phyloP scores from a whole-genome alignment of 2,113 vertebrate genomes.

The Nycticorax nycticorax region DNA sequence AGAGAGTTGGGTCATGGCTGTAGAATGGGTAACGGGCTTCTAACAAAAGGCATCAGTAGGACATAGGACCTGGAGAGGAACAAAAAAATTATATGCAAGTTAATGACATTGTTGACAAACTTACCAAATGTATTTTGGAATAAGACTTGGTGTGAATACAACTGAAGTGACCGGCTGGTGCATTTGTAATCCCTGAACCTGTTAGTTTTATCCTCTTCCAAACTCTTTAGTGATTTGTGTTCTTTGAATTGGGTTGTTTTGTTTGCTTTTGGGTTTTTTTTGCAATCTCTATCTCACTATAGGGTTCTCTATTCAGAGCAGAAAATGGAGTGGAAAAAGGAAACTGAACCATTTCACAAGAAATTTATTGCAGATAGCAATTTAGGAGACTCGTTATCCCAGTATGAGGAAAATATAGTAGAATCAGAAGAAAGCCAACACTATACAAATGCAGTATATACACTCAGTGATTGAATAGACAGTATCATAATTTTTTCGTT shows the following conservation, averaged over 20 bases:
- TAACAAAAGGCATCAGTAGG: neutral
- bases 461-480: neutral
- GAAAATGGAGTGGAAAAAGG: constrained; percentile 54
- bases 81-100: neutral
- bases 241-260: constrained; percentile 24
- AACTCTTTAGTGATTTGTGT: constrained; percentile 47
- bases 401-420: constrained; percentile 60
- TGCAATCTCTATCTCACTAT: constrained; percentile 59
- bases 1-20: too few species aligned
- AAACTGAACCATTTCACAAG: constrained; percentile 60
- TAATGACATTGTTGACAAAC: neutral
- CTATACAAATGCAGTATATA: constrained; percentile 41
- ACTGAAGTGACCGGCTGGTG: constrained; percentile 34
- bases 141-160: neutral
- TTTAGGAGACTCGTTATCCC: constrained; percentile 69
- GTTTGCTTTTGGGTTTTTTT: neutral
- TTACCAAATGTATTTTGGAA: neutral
- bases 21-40: neutral
- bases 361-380: constrained; percentile 71
- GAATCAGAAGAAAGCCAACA: constrained; percentile 62
- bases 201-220: constrained; percentile 43
- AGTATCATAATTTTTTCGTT: constrained; percentile 17
- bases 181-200: constrained; percentile 31
- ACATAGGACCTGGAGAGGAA: neutral
- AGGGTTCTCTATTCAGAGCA: constrained; percentile 55